These are phyloP conservation scores for Proctacanthus coquilletti DNA, from an alignment of 1,140 invertebrate genomes.

Conservation along the genomic window DNA sequence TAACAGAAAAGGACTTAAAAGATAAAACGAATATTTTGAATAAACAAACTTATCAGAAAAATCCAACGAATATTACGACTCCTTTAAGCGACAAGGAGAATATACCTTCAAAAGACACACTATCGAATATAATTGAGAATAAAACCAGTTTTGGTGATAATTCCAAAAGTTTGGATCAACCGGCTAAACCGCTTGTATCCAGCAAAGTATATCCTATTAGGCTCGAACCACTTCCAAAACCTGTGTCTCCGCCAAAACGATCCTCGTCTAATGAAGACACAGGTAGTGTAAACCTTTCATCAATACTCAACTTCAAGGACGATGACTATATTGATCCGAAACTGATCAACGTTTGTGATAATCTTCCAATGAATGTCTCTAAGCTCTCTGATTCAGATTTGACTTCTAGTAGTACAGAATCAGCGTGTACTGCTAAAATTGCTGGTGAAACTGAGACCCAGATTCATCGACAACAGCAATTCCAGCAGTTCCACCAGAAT, in stretches of 20 bases:
- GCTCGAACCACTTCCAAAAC: neutral
- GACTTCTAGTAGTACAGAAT: neutral
- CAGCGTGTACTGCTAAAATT: neutral
- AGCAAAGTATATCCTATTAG: neutral
- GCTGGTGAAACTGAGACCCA: too few species aligned
- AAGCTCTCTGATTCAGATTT: slow-evolving; percentile 7
- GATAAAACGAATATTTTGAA: slow-evolving; percentile 28
- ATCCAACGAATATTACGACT: neutral
- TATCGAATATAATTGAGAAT: neutral
- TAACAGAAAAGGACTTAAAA: slow-evolving; percentile 25
- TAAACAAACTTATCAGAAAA: slow-evolving; percentile 28
- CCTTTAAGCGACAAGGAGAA: neutral
- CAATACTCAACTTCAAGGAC: neutral
- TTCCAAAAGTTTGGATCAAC: neutral
- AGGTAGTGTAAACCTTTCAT: too few species aligned
- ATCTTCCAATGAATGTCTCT: slow-evolving; percentile 15
- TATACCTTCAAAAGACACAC: slow-evolving; percentile 8
- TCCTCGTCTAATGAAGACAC: too few species aligned
- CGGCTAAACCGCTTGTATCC: neutral
- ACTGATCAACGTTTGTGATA: slow-evolving; percentile 27
- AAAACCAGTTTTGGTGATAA: neutral
- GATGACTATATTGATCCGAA: slow-evolving; percentile 24
- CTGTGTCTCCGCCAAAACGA: neutral
- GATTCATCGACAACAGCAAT: too few species aligned
- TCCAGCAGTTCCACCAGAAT: neutral